phyloP scores from a whole-genome alignment of 2,888 invertebrate genomes.

The Ischnura elegans region DNA sequence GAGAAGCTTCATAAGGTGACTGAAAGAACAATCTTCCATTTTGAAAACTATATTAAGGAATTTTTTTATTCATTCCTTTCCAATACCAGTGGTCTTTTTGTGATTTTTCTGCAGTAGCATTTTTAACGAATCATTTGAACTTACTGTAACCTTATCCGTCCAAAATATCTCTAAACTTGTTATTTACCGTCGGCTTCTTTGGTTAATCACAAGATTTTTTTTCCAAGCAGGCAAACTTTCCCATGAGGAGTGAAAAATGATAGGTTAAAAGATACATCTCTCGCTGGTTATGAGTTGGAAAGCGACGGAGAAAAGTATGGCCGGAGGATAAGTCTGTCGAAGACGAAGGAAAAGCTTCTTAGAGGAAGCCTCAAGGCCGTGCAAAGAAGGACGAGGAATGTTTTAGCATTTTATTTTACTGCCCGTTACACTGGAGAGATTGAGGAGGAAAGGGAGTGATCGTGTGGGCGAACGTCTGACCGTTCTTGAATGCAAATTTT shows the following conservation, averaged over 20 bases:
- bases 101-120: too few species aligned
- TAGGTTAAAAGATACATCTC: neutral
- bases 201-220: neutral
- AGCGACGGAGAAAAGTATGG: neutral
- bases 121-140: too few species aligned
- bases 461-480: neutral
- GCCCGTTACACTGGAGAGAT: neutral
- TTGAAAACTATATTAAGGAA: too few species aligned
- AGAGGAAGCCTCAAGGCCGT: neutral
- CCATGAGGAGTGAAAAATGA: neutral
- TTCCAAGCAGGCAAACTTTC: neutral
- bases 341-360: neutral
- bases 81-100: too few species aligned
- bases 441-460: neutral
- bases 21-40: too few species aligned
- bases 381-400: neutral
- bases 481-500: neutral
- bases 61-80: too few species aligned
- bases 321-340: neutral
- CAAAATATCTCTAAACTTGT: too few species aligned
- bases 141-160: too few species aligned
- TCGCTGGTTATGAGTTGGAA: neutral
- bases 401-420: neutral
- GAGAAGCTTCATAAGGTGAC: too few species aligned
- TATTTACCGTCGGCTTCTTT: too few species aligned